Conservation (phyloP, 2,888 invertebrate genomes). For the Andrena fulva region DNA sequence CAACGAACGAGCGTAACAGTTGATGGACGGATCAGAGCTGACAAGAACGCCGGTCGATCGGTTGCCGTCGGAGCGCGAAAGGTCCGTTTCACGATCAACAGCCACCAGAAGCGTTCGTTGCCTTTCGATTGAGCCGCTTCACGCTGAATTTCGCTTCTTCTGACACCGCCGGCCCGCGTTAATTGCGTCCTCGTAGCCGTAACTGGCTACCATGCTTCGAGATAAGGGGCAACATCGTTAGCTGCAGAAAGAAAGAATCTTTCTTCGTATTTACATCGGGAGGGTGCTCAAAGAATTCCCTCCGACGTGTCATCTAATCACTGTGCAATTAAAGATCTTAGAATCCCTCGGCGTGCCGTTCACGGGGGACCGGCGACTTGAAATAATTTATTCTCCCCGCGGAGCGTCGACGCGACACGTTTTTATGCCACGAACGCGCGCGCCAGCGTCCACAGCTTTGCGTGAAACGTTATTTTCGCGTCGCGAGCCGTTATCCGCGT, state of each 20-base stretch:
- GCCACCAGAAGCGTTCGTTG: neutral
- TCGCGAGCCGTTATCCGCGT: slow-evolving; percentile 8
- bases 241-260: neutral
- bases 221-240: slow-evolving; percentile 3
- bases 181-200: slow-evolving; percentile 73
- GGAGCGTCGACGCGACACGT: neutral
- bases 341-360: slow-evolving; percentile 13
- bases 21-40: slow-evolving; percentile 11
- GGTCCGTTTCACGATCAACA: slow-evolving; percentile 10
- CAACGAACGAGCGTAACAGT: slow-evolving; percentile 7
- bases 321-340: slow-evolving; percentile 1
- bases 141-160: slow-evolving; percentile 76
- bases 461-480: slow-evolving; percentile 13
- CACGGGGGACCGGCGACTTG: neutral
- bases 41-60: slow-evolving; percentile 13
- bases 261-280: neutral
- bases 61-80: slow-evolving; percentile 71
- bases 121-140: slow-evolving; percentile 73
- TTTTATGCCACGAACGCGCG: slow-evolving; percentile 23
- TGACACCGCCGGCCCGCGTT: slow-evolving; percentile 65
- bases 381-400: slow-evolving; percentile 5
- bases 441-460: slow-evolving; percentile 1
- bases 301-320: slow-evolving; percentile 5
- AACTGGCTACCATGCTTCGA: slow-evolving; percentile 53
- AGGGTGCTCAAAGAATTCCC: neutral